Percentiles rank a stretch among this genome's conserved stretches.
Evolutionary conservation across 30 jellyfish, hydroid and myxozoan species (phyloP).

Genomic region (Turritopsis dohrnii): DNA sequence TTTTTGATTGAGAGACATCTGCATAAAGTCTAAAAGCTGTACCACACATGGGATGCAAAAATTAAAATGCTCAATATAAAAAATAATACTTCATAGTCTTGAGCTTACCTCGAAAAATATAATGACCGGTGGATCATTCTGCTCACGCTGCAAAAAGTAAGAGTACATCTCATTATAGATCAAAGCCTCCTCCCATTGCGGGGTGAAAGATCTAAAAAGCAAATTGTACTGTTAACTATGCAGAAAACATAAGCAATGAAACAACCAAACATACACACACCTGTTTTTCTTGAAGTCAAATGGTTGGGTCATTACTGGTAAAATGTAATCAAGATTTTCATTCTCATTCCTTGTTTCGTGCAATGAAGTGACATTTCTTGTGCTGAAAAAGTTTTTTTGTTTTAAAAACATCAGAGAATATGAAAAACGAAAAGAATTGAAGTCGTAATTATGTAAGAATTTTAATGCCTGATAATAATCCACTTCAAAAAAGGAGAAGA

Average conservation of each 20-base stretch:
- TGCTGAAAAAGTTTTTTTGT: slow-evolving; percentile 25
- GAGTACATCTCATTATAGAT: slow-evolving; percentile 76
- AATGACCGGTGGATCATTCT: slow-evolving; percentile 80
- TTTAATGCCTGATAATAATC: background rate
- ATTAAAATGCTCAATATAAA: no score
- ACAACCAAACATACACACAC: slow-evolving; percentile 17
- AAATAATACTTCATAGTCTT: background rate
- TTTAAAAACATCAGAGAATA: no score
- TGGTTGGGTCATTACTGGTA: slow-evolving; percentile 92
- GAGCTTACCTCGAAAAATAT: slow-evolving; percentile 69
- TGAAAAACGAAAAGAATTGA: background rate
- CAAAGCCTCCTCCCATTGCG: slow-evolving; percentile 79
- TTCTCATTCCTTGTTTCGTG: slow-evolving; percentile 40
- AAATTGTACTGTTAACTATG: background rate
- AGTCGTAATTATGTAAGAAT: background rate
- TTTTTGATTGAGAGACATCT: slow-evolving; percentile 49
- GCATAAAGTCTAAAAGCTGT: slow-evolving; percentile 70
- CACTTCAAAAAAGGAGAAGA: background rate
- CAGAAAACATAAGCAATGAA: background rate
- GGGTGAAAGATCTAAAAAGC: slow-evolving; percentile 50
- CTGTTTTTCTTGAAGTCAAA: slow-evolving; percentile 68
- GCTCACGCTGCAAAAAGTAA: slow-evolving; percentile 82
- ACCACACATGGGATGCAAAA: no score
- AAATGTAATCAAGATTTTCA: slow-evolving; percentile 66
- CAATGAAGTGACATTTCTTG: slow-evolving; percentile 67